These are phyloP conservation scores for Megaceryle alcyon DNA, from an alignment of 2,797 vertebrate genomes.

Conservation along the genomic window DNA sequence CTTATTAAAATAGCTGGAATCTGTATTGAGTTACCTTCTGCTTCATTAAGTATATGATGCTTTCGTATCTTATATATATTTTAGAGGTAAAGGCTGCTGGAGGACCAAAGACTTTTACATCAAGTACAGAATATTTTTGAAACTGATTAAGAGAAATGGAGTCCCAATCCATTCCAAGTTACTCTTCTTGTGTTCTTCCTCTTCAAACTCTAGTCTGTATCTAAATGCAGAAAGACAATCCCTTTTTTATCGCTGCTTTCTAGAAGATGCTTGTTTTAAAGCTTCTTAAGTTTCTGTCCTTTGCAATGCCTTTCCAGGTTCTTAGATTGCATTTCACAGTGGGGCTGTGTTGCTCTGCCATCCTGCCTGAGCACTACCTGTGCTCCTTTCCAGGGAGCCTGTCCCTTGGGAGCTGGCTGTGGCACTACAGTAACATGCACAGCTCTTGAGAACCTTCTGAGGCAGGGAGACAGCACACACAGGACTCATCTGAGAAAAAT, in stretches of 20 bases:
- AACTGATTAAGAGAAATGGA: not conserved
- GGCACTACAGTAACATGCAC: fast-evolving
- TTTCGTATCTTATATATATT: not conserved
- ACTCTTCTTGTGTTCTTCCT: not conserved
- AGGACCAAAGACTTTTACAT: not conserved
- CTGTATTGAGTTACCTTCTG: not conserved
- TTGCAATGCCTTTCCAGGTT: not conserved
- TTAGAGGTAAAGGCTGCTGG: not conserved
- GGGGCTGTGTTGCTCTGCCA: not conserved
- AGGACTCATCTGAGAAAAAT: not conserved
- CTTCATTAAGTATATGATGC: not conserved
- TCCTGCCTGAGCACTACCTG: not conserved
- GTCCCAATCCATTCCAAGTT: not conserved
- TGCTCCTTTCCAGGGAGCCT: not conserved
- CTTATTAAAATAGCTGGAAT: not conserved
- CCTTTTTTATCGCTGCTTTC: not conserved
- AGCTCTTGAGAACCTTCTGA: not conserved
- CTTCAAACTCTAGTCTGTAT: not conserved
- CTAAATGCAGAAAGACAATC: not conserved
- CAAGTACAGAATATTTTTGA: not conserved
- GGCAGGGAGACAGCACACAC: not conserved
- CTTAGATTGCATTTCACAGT: not conserved
- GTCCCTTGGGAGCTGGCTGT: not conserved
- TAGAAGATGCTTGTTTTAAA: not conserved
- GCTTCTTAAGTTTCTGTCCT: not conserved